These are phyloP conservation scores for Eucidaris tribuloides DNA, from an alignment of 35 echinoderm and acorn worm genomes.

Conservation along the genomic window DNA sequence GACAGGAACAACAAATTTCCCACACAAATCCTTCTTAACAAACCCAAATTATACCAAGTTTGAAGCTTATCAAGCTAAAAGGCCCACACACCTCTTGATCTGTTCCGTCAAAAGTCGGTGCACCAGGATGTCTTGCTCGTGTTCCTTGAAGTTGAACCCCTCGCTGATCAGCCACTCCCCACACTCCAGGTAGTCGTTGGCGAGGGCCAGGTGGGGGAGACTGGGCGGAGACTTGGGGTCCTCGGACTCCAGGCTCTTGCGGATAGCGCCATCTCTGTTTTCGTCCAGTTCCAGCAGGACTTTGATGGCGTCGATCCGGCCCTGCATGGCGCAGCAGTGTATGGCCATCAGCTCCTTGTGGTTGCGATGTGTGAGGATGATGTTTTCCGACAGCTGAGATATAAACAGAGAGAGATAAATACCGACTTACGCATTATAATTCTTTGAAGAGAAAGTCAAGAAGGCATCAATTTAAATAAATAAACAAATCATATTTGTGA, in stretches of 20 bases:
- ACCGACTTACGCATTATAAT: neutral
- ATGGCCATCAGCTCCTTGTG: conserved; percentile 87
- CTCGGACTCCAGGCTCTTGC: conserved; percentile 38
- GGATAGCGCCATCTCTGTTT: conserved; percentile 24
- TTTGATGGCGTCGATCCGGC: conserved; percentile 76
- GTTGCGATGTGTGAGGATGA: conserved; percentile 82
- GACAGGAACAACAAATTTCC: no score
- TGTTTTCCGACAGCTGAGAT: conserved; percentile 63
- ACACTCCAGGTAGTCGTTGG: conserved; percentile 93
- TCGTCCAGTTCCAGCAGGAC: conserved; percentile 73
- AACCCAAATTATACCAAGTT: no score
- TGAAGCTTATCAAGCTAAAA: no score
- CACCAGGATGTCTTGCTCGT: conserved; percentile 88
- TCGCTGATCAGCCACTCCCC: conserved; percentile 78
- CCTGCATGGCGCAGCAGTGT: conserved; percentile 99
- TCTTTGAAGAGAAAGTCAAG: no score
- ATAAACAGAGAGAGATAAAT: neutral
- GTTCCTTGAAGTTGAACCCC: conserved; percentile 78
- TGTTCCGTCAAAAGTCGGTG: conserved; percentile 86
- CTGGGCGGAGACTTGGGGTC: conserved; percentile 69
- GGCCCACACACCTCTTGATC: conserved; percentile 95
- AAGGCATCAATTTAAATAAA: no score
- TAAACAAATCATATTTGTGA: no score
- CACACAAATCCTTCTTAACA: no score
- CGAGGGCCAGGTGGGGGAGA: conserved; percentile 79